Evolutionary conservation across 2,113 vertebrate species (phyloP).

Genomic region (Poecile atricapillus): DNA sequence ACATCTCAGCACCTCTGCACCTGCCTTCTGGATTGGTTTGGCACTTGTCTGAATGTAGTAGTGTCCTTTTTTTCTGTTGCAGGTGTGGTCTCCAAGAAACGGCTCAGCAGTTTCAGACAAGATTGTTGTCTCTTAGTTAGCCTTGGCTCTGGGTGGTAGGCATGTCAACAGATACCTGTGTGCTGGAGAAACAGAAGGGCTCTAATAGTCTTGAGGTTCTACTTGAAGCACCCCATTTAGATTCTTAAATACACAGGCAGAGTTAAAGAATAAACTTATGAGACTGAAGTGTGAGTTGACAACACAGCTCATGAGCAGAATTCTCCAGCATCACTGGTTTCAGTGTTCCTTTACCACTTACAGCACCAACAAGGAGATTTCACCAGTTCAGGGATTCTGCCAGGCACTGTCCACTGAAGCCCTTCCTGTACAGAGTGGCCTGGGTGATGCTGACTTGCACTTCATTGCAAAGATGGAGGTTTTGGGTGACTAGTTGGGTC

Average conservation of each 20-base stretch:
- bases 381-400: neutral
- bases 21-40: neutral
- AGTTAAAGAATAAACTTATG: neutral
- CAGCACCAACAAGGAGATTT: neutral
- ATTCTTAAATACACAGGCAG: neutral
- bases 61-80: neutral
- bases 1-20: neutral
- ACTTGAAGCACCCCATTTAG: neutral
- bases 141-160: neutral
- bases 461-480: neutral
- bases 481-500: neutral
- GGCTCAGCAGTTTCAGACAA: neutral
- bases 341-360: neutral
- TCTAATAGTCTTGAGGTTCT: neutral
- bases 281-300: neutral
- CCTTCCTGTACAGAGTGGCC: rapidly evolving
- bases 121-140: neutral
- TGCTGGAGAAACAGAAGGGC: neutral
- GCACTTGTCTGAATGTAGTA: neutral
- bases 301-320: neutral
- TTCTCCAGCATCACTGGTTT: neutral
- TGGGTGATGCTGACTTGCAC: neutral
- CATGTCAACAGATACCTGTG: neutral
- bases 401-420: neutral
- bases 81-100: neutral